phyloP scores from a whole-genome alignment of 2,888 invertebrate species.

The Apotomis turbidana region DNA sequence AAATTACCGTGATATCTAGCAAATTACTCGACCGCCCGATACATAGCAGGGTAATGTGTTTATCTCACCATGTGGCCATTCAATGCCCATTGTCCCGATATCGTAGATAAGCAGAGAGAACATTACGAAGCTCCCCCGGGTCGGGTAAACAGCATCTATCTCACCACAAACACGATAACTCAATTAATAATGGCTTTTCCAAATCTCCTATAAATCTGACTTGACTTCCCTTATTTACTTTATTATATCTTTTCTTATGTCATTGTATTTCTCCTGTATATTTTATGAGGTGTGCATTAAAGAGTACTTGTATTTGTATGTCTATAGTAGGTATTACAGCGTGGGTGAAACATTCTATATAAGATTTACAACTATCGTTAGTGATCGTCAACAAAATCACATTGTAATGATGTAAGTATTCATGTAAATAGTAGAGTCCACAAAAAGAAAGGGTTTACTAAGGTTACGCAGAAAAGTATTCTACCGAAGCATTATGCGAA shows the following conservation, averaged over 20 bases:
- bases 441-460: too few relatives aligned
- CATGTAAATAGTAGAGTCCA: too few relatives aligned
- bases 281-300: too few relatives aligned
- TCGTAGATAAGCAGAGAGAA: background rate
- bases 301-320: too few relatives aligned
- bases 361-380: background rate
- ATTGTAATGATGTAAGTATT: too few relatives aligned
- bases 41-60: background rate
- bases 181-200: background rate
- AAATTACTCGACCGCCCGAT: too few relatives aligned
- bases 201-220: background rate
- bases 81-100: background rate
- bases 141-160: background rate
- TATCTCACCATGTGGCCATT: constrained; percentile 8
- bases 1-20: too few relatives aligned
- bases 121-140: background rate
- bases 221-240: background rate
- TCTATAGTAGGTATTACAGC: background rate
- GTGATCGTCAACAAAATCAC: too few relatives aligned
- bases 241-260: too few relatives aligned
- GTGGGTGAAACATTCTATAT: background rate
- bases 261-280: too few relatives aligned
- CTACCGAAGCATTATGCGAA: too few relatives aligned
- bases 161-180: background rate
- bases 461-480: too few relatives aligned